Conservation (phyloP, 2,888 invertebrate species). For the Capitulum mitella region DNA sequence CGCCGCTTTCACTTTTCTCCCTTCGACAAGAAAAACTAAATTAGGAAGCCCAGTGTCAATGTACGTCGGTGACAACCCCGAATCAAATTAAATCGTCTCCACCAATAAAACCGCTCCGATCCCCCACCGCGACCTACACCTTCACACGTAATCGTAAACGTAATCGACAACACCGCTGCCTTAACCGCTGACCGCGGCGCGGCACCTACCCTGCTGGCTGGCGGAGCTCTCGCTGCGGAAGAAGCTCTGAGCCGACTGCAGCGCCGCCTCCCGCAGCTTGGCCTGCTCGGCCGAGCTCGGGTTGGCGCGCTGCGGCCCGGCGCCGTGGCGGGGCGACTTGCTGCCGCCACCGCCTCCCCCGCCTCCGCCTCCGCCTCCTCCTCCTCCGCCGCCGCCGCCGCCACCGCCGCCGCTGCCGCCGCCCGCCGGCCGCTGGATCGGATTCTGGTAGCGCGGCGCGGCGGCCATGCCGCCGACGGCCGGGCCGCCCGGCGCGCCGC, state of each 20-base stretch:
- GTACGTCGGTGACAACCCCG: too few relatives aligned
- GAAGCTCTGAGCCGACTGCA: slow-evolving; percentile 36
- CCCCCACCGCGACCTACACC: too few relatives aligned
- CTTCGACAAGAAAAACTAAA: too few relatives aligned
- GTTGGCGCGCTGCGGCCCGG: slow-evolving; percentile 25
- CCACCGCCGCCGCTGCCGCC: neutral
- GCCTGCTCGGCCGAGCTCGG: slow-evolving; percentile 36
- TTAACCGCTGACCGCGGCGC: too few relatives aligned
- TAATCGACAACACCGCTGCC: too few relatives aligned
- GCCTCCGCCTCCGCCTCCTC: neutral
- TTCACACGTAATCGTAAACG: too few relatives aligned
- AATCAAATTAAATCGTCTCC: too few relatives aligned
- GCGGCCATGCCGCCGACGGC: too few relatives aligned
- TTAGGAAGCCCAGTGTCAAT: too few relatives aligned
- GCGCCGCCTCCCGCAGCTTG: slow-evolving; percentile 35
- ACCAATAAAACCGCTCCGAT: too few relatives aligned
- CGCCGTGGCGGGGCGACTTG: slow-evolving; percentile 8
- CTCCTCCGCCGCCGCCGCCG: neutral
- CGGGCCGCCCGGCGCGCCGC: neutral
- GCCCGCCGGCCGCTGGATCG: slow-evolving; percentile 11
- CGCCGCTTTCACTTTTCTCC: too few relatives aligned
- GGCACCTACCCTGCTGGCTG: neutral
- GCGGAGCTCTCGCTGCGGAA: slow-evolving; percentile 31
- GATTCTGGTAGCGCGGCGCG: slow-evolving; percentile 17
- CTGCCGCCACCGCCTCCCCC: neutral